phyloP scores from a whole-genome alignment of 1,140 invertebrate genomes.

The Leptinotarsa texana region DNA sequence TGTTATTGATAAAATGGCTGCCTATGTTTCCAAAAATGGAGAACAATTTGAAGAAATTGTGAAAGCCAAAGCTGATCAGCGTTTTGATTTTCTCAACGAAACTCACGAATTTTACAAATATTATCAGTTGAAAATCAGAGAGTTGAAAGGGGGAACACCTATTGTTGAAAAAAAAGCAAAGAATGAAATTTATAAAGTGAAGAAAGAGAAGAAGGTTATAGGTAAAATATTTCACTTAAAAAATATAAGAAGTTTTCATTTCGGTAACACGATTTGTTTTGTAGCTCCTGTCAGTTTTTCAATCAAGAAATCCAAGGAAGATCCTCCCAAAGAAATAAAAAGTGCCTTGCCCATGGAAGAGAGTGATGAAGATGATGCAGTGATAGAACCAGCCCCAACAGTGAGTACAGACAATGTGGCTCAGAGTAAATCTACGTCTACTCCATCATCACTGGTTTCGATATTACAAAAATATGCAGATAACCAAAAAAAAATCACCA shows the following conservation, averaged over 20 bases:
- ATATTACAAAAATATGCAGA: background rate
- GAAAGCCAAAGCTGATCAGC: constrained; percentile 80
- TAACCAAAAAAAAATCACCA: background rate
- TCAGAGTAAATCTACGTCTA: constrained; percentile 2
- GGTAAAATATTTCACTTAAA: constrained; percentile 33
- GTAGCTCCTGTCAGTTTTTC: constrained; percentile 77
- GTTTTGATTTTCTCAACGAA: constrained; percentile 80
- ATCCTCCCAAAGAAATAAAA: constrained; percentile 67
- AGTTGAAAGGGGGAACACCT: constrained; percentile 56
- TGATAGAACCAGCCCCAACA: background rate
- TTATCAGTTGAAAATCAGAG: constrained; percentile 63
- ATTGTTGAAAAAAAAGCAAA: constrained; percentile 44
- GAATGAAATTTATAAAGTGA: constrained; percentile 44
- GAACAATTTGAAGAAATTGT: constrained; percentile 89
- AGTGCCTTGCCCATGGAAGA: constrained; percentile 74
- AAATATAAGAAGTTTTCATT: background rate
- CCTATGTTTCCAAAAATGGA: constrained; percentile 93
- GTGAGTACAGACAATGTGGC: constrained; percentile 23
- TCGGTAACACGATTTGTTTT: background rate
- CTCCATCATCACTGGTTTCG: background rate
- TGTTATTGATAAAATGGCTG: constrained; percentile 94
- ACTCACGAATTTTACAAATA: constrained; percentile 76
- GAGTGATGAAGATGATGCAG: constrained; percentile 69
- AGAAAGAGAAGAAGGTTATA: constrained; percentile 50
- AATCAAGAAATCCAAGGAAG: constrained; percentile 77